Percentiles rank a stretch among this genome's conserved stretches.
phyloP scores from a whole-genome alignment of 1,140 invertebrate genomes.

The Drosophila ananassae region DNA sequence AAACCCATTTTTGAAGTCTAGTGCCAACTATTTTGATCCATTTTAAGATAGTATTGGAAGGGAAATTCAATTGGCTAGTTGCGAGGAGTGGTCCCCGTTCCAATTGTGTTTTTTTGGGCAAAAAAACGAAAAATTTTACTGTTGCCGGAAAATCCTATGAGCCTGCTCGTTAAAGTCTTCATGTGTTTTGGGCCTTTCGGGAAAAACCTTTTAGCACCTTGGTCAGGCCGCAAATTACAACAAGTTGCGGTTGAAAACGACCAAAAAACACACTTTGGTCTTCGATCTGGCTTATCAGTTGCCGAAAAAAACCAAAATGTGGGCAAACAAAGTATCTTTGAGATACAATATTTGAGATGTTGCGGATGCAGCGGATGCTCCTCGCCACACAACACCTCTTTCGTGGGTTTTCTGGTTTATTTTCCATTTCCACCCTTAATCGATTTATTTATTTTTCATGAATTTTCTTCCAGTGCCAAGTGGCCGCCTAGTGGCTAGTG shows the following conservation, averaged over 20 bases:
- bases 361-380: conserved; percentile 34
- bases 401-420: conserved; percentile 18
- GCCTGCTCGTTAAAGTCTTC: neutral
- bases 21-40: neutral
- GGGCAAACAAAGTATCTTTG: conserved; percentile 25
- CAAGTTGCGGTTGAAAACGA: conserved; percentile 55
- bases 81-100: conserved; percentile 4
- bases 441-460: neutral
- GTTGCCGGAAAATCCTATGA: conserved; percentile 9
- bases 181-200: conserved; percentile 7
- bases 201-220: conserved; percentile 80
- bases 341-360: conserved; percentile 22
- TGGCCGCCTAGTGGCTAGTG: conserved; percentile 25
- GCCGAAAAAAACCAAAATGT: conserved; percentile 18
- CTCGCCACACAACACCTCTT: conserved; percentile 56
- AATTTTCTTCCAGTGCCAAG: neutral
- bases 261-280: neutral
- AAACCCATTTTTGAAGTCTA: neutral
- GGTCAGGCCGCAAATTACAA: conserved; percentile 63
- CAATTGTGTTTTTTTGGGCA: conserved; percentile 8
- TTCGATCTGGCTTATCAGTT: conserved; percentile 43
- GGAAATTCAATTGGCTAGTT: neutral
- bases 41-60: conserved; percentile 9
- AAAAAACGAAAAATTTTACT: neutral
- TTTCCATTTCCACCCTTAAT: neutral